phyloP scores from a whole-genome alignment of 2,888 invertebrate species.

The Imbricaverruca yamaguchii region DNA sequence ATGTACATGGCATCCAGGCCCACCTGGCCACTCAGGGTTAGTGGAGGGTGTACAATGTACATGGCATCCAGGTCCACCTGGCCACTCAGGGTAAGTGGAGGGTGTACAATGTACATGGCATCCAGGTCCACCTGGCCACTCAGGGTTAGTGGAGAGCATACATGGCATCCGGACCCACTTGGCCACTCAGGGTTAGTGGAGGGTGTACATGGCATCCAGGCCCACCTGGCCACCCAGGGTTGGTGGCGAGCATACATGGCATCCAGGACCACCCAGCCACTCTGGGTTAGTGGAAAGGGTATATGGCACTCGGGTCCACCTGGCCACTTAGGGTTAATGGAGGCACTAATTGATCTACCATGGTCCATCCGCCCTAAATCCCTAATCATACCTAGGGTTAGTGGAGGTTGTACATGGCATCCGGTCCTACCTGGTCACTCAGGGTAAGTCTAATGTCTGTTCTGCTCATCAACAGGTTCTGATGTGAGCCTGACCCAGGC shows the following conservation, averaged over 20 bases:
- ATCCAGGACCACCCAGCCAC: neutral
- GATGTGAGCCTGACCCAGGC: conserved; percentile 55
- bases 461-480: conserved; percentile 35
- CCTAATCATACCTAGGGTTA: neutral
- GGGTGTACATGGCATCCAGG: neutral
- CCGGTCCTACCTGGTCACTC: neutral
- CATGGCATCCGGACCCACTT: conserved; percentile 12
- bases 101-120: too few species aligned
- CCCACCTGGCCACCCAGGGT: neutral
- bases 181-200: neutral
- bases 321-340: neutral
- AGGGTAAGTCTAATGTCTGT: neutral
- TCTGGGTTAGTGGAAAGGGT: neutral
- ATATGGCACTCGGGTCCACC: neutral
- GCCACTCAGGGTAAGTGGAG: too few species aligned
- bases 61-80: too few species aligned
- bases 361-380: neutral
- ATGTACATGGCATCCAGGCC: too few species aligned
- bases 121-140: too few species aligned
- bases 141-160: neutral
- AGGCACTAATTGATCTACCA: too few species aligned
- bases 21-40: too few species aligned
- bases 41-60: too few species aligned
- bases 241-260: neutral
- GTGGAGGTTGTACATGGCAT: neutral